Percentiles rank a stretch among this genome's conserved stretches.
These are phyloP conservation scores for Peromyscus californicus DNA, from an alignment of 2,113 vertebrate genomes.

Conservation along the genomic window DNA sequence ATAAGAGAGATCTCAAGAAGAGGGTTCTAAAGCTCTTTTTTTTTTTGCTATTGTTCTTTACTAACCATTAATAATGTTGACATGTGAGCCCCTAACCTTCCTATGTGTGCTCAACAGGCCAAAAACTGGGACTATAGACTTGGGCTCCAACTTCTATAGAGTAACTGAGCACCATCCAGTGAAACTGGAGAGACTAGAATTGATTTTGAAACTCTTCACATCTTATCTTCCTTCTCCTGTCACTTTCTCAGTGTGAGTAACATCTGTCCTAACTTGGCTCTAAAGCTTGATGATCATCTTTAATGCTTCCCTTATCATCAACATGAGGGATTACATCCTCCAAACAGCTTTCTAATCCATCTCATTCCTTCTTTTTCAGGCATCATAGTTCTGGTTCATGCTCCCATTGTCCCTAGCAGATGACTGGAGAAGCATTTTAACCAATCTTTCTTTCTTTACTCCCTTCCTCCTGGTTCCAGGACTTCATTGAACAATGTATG, in stretches of 20 bases:
- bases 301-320: conserved; percentile 58
- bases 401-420: not conserved
- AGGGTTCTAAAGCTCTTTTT: not conserved
- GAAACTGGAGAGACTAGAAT: not conserved
- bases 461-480: not conserved
- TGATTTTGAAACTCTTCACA: not conserved
- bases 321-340: conserved; percentile 50
- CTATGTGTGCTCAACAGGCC: not conserved
- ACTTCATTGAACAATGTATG: not conserved
- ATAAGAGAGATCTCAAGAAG: not conserved
- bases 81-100: not conserved
- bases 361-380: conserved; percentile 46
- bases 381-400: not conserved
- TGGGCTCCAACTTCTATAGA: not conserved
- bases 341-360: conserved; percentile 44
- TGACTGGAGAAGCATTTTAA: not conserved
- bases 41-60: not conserved
- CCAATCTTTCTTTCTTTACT: not conserved
- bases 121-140: not conserved
- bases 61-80: not conserved
- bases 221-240: not conserved
- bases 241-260: not conserved
- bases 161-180: not conserved
- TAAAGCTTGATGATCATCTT: conserved; percentile 26
- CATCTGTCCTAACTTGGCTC: not conserved